Base-by-base conservation (phyloP, 2,888 invertebrate genomes). In the Anorthoa munda region DNA sequence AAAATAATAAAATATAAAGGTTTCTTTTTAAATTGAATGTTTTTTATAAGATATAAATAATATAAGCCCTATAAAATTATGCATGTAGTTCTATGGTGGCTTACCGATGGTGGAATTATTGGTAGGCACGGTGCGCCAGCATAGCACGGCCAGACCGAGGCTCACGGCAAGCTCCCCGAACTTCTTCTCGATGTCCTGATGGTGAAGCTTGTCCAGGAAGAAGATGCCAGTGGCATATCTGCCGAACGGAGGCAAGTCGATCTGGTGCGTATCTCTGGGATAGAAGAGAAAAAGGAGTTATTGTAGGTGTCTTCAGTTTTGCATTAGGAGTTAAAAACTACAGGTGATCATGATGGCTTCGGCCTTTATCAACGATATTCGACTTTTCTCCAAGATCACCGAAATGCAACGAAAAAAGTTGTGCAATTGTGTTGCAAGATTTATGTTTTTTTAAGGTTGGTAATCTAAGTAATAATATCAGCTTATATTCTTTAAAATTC, bases 141-240 rank as follows among this genome's bases (percentile, higher is more conserved):
- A 98, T 78, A 99, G 93, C 75, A 99, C 98, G 94, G 97, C 97
- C 85, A 99, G 96, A 46, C 97, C 97, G 91, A 98, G 97, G 87
- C 98, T 98, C 87, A 97, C 97, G 72, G 99, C 99, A 89, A 99
- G 96, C 83, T 97, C 97, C 80, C 97, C 97, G 94, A 99, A 99
- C 88, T 98, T 97, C 85, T 97, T 97, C 95, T 99, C 99, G 71
- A 98, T 98, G 87, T 98, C 97, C 88, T 97, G 97, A 89, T 98
- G 98, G 89, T 98, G 98, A 66, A 97, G 96, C 92, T 98, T 98
- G 94, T 99, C 99, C 94, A 99, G 96, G 96, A 99, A 99, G 91
- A 99, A 97, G 83, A 99, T 99, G 77, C 99, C 99, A 26, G 99
- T 99, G 69, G 99, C 99, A 96, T 99, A 99, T 85, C 97, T 97